These are phyloP conservation scores for Chelidonichthys spinosus DNA, from an alignment of 2,797 vertebrate genomes.

Conservation along the genomic window DNA sequence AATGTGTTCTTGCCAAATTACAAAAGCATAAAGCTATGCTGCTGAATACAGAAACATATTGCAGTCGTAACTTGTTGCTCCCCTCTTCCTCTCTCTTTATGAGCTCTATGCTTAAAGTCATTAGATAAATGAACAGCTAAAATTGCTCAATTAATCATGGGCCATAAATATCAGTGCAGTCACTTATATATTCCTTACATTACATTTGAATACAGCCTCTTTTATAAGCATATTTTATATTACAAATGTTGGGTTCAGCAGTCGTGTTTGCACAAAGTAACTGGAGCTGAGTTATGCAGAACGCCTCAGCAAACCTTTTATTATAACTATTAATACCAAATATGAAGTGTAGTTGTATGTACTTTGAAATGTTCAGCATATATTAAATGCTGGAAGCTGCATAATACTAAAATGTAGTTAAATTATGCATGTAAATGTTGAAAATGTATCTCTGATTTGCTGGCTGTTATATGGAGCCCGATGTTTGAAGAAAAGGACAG, in stretches of 20 bases:
- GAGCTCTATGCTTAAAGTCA: constrained; percentile 40
- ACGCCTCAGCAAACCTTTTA: constrained; percentile 36
- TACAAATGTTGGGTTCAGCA: constrained; percentile 41
- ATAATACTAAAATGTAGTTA: constrained; percentile 29
- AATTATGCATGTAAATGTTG: constrained; percentile 55
- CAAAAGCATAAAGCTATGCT: neutral
- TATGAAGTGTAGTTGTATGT: constrained; percentile 36
- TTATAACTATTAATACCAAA: constrained; percentile 27
- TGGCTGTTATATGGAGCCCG: constrained; percentile 27
- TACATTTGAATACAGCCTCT: constrained; percentile 36
- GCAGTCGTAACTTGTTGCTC: constrained; percentile 17
- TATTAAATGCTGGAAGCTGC: constrained; percentile 36
- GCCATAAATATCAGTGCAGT: constrained; percentile 12
- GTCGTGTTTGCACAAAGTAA: constrained; percentile 29
- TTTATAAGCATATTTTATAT: constrained; percentile 33
- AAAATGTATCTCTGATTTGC: constrained; percentile 39
- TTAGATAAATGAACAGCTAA: constrained; percentile 52
- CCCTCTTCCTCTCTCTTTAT: constrained; percentile 15
- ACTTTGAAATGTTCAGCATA: constrained; percentile 30
- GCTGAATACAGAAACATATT: constrained; percentile 16
- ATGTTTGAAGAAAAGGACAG: constrained; percentile 27
- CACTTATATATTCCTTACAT: constrained; percentile 19
- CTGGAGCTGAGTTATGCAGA: constrained; percentile 35
- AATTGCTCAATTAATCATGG: constrained; percentile 47
- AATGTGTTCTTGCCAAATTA: constrained; percentile 1